Base-by-base conservation (phyloP, 2,797 vertebrate species). In the Anniella stebbinsi region DNA sequence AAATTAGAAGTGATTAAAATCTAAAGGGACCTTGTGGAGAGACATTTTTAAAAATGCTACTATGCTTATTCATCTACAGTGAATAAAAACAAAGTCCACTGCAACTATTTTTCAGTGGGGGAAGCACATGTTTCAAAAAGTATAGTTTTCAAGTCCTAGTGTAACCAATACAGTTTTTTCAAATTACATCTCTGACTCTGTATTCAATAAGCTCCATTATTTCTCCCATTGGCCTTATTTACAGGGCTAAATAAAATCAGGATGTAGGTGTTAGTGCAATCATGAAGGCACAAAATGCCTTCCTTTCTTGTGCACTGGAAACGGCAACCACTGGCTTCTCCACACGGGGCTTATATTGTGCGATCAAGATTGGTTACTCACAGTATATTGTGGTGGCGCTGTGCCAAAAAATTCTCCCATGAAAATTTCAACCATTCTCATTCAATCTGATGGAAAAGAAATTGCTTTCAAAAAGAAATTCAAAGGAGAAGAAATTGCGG, bases 1-100 rank as follows among this genome's bases (percentile, higher is more conserved):
- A 0, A 90, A 13, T 92, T 88, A 91, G 80, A 76, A 93, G 88
- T 89, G 73, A 1, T 89, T 67, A 0, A 57, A 67, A 85, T 81
- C 88, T 87, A 82, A 17, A 21, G 21, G 2, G 28, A 80, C 36
- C 63, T 4, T 57, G 25, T 80, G 38, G 1, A 89, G 51, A 66
- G 17, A 73, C 88, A 41, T 73, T 76, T 17, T 57, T 69, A 33
- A 86, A 25, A 70, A 45, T 90, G 82, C 15, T 89, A 8, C 57
- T 85, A 36, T 25, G 38, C 18, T 57, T 69, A 67, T 70, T 70
- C 38, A 80, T 48, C 3, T n/a, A 36, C 36, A 72, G 21, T 63
- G 57, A 84, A 73, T 28, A 63, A 66, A 60, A 80, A 45, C 45
- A 80, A 23, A 13, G 21, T 66, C n/a, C 36, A 54, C 1, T 78